These are phyloP conservation scores for Tachina fera DNA, from an alignment of 2,888 invertebrate species.

Conservation along the genomic window DNA sequence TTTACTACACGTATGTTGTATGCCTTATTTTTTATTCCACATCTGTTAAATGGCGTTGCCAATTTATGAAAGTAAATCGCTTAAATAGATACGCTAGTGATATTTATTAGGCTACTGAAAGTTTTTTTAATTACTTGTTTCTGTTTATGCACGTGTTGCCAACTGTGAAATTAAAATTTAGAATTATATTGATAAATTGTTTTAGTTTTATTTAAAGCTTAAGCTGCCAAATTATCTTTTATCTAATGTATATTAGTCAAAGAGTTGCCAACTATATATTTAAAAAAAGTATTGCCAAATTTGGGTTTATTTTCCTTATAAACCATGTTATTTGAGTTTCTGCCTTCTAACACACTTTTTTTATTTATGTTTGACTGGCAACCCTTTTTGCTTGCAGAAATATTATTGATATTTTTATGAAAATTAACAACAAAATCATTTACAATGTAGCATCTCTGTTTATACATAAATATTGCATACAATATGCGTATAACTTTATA, in stretches of 20 bases:
- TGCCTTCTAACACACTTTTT: too few relatives aligned
- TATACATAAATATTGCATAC: conserved; percentile 14
- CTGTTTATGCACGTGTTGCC: too few relatives aligned
- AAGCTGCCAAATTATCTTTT: not conserved
- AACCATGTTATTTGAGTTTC: too few relatives aligned
- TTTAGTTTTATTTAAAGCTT: too few relatives aligned
- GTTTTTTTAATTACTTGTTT: too few relatives aligned
- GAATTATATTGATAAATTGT: too few relatives aligned
- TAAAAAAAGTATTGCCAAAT: not conserved
- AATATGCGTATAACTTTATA: conserved; percentile 17
- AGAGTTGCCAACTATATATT: not conserved
- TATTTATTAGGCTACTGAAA: too few relatives aligned
- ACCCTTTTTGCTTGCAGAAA: not conserved
- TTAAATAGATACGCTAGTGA: too few relatives aligned
- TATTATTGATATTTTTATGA: not conserved
- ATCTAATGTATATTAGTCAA: not conserved
- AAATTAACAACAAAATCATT: not conserved
- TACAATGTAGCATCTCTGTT: not conserved
- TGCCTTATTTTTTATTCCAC: too few relatives aligned
- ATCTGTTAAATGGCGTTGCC: not conserved
- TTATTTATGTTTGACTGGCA: not conserved
- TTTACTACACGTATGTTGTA: too few relatives aligned
- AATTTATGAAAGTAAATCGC: not conserved
- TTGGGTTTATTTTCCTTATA: not conserved
- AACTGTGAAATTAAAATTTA: too few relatives aligned